phyloP scores from a whole-genome alignment of 2,113 vertebrate species.

The Candoia aspera region DNA sequence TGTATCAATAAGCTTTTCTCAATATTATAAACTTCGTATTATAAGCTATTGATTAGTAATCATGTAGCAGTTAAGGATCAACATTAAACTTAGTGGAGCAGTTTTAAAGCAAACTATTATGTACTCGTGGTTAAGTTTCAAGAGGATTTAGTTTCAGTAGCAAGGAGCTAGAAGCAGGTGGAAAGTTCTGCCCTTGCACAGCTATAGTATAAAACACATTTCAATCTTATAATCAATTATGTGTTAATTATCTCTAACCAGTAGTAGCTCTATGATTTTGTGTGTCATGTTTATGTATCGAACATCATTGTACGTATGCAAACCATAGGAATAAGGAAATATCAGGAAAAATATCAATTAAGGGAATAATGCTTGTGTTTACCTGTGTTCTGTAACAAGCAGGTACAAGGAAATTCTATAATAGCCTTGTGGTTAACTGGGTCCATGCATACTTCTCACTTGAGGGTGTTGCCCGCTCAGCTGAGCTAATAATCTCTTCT shows the following conservation, averaged over 20 bases:
- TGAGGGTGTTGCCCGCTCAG: not conserved
- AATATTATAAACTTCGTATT: not conserved
- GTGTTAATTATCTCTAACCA: not conserved
- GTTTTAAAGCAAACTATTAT: not conserved
- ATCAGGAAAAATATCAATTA: not conserved
- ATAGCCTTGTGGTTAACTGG: not conserved
- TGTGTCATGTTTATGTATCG: not conserved
- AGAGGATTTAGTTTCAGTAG: no score
- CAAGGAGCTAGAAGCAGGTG: no score
- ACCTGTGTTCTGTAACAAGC: not conserved
- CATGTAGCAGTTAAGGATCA: not conserved
- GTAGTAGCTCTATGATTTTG: not conserved
- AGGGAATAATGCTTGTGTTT: not conserved
- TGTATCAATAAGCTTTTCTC: not conserved
- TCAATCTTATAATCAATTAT: not conserved
- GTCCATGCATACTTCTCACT: not conserved
- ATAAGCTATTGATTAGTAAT: no score
- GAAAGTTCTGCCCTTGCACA: not conserved
- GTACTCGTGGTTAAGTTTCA: not conserved
- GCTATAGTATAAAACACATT: no score
- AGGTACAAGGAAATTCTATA: not conserved
- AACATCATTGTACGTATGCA: not conserved
- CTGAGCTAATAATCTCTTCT: not conserved
- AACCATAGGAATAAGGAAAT: not conserved
- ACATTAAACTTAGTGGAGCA: not conserved